Evolutionary conservation across 2,797 vertebrate species (phyloP).

Genomic region (Microchirus variegatus): DNA sequence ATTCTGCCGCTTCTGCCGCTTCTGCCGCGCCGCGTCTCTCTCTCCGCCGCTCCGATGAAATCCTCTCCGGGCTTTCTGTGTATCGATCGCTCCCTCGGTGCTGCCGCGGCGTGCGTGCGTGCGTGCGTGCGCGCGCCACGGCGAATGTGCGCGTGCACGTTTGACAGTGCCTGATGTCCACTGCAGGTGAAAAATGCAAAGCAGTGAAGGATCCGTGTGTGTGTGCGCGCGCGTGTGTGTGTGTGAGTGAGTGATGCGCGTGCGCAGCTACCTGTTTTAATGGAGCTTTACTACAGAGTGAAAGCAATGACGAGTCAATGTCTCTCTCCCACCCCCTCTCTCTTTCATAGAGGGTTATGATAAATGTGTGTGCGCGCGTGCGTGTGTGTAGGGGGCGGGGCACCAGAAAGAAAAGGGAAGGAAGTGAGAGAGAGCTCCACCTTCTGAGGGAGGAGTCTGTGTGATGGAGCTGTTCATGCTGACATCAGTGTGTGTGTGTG

Average conservation of each 20-base stretch:
- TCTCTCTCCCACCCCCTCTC: slow-evolving; percentile 34
- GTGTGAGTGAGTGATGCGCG: slow-evolving; percentile 6
- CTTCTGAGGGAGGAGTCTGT: slow-evolving; percentile 41
- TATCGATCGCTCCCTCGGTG: slow-evolving; percentile 51
- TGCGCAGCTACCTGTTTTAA: slow-evolving; percentile 45
- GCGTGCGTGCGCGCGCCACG: slow-evolving; percentile 11
- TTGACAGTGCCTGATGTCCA: slow-evolving; percentile 47
- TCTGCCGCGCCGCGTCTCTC: background rate
- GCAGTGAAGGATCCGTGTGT: slow-evolving; percentile 9
- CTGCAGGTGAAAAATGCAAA: slow-evolving; percentile 66
- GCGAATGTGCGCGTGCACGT: slow-evolving; percentile 1
- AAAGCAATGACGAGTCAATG: slow-evolving; percentile 8
- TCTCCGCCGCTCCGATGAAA: slow-evolving; percentile 25
- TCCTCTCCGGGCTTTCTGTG: slow-evolving; percentile 52
- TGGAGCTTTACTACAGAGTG: slow-evolving; percentile 54
- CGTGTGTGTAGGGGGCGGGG: slow-evolving; percentile 20
- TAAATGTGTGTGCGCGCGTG: slow-evolving; percentile 13
- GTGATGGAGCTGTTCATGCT: slow-evolving; percentile 43
- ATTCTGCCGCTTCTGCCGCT: background rate
- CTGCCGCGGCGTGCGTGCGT: slow-evolving; percentile 36
- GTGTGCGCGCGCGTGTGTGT: too few species aligned
- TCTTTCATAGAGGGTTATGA: slow-evolving; percentile 14
- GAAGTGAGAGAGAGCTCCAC: slow-evolving; percentile 31
- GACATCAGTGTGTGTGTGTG: slow-evolving; percentile 48
- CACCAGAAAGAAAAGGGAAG: slow-evolving; percentile 21